Percentiles rank a stretch among this genome's conserved stretches.
phyloP scores from a whole-genome alignment of 2,113 vertebrate genomes.

The Petrocephalus zakoni region DNA sequence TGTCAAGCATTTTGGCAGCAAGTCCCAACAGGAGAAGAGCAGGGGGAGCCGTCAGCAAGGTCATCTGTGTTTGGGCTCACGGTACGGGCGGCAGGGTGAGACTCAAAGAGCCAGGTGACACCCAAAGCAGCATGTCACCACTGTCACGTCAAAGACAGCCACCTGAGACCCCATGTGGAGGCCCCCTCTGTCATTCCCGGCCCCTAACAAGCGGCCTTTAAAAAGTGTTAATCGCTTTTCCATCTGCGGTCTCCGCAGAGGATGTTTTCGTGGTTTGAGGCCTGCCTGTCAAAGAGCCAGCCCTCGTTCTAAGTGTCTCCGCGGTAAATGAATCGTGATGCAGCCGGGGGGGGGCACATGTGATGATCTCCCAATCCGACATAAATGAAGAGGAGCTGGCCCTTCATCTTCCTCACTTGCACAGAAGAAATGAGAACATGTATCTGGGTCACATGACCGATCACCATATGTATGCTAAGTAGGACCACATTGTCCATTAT shows the following conservation, averaged over 20 bases:
- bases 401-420: background rate
- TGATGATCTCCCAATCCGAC: conserved; percentile 51
- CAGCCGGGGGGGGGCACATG: conserved; percentile 51
- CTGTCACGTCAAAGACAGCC: conserved; percentile 31
- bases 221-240: conserved; percentile 6
- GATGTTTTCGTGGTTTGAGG: background rate
- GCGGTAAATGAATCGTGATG: conserved; percentile 57
- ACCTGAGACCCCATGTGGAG: conserved; percentile 20
- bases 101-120: background rate
- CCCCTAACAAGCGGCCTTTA: background rate
- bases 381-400: conserved; percentile 44
- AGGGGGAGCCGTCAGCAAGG: conserved; percentile 4
- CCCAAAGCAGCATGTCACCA: conserved; percentile 25
- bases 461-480: background rate
- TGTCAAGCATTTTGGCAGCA: background rate
- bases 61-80: background rate
- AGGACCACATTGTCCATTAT: background rate
- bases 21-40: background rate
- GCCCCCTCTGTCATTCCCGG: background rate
- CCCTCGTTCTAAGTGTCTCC: background rate
- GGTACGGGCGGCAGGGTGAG: background rate
- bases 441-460: background rate
- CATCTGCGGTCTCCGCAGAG: background rate
- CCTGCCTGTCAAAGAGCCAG: background rate
- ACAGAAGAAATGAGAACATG: background rate